A percentile compares a stretch with the other conserved stretches of the same genome.
Conservation (phyloP, 2,113 vertebrate genomes). For the Nerophis ophidion region DNA sequence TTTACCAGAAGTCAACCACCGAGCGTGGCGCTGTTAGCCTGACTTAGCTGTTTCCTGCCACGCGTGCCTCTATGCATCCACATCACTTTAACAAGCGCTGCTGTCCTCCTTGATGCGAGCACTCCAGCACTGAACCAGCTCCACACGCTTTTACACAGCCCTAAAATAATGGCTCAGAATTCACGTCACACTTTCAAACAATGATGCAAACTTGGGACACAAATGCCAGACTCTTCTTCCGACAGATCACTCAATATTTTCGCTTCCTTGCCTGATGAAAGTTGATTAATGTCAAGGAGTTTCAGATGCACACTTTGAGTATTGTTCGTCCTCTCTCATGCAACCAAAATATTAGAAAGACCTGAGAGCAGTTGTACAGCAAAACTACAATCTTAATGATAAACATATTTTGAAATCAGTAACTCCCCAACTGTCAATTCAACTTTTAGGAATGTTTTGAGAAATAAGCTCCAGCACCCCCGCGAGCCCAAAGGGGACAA, state of each 20-base stretch:
- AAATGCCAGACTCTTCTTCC: slow-evolving; percentile 23
- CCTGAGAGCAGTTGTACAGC: background rate
- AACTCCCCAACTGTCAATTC: no score
- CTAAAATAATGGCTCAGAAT: slow-evolving; percentile 41
- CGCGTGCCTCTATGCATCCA: slow-evolving; percentile 23
- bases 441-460: no score
- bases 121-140: slow-evolving; percentile 27
- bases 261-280: slow-evolving; percentile 27
- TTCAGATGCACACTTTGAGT: slow-evolving; percentile 16
- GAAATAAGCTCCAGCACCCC: no score
- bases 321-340: background rate
- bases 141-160: slow-evolving; percentile 11
- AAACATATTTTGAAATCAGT: background rate
- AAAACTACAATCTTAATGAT: background rate
- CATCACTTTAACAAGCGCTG: slow-evolving; percentile 57
- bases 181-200: slow-evolving; percentile 24
- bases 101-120: slow-evolving; percentile 30
- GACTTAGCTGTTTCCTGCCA: slow-evolving; percentile 36
- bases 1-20: slow-evolving; percentile 57
- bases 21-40: slow-evolving; percentile 54
- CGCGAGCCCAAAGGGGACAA: no score
- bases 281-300: slow-evolving; percentile 58
- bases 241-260: slow-evolving; percentile 34
- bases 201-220: slow-evolving; percentile 65
- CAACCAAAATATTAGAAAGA: background rate